These are phyloP conservation scores for Agonopterix subpropinquella DNA, from an alignment of 2,888 invertebrate genomes.

Conservation along the genomic window DNA sequence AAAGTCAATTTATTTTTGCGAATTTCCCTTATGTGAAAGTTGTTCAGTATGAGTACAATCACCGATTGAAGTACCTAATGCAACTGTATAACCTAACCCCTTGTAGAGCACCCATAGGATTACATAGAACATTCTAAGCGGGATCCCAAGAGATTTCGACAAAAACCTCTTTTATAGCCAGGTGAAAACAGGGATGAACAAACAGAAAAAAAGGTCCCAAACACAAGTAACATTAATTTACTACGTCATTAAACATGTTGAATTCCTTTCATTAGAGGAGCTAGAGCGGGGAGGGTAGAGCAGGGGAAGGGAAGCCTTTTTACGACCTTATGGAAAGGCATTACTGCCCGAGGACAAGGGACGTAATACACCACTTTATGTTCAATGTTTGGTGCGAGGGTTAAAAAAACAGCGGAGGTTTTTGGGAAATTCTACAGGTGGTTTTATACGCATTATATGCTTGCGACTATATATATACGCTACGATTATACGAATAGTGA, in stretches of 20 bases:
- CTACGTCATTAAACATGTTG: conserved; percentile 14
- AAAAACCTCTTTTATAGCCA: no score
- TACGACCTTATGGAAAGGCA: conserved; percentile 20
- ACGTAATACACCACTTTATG: conserved; percentile 20
- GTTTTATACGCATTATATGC: no score
- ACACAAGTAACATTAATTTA: conserved; percentile 13
- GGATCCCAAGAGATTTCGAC: no score
- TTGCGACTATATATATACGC: no score
- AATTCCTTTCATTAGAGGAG: conserved; percentile 21
- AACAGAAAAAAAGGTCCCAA: not conserved
- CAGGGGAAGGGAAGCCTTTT: conserved; percentile 22
- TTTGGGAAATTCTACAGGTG: not conserved
- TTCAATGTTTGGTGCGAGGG: conserved; percentile 3
- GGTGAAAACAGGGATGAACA: not conserved
- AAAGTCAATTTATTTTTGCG: no score
- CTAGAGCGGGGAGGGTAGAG: not conserved
- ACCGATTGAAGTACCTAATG: no score
- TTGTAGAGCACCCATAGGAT: no score
- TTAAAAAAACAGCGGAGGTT: not conserved
- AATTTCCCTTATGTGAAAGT: no score
- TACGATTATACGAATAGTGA: no score
- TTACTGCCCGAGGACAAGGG: conserved; percentile 11
- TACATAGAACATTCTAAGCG: no score
- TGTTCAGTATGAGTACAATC: no score
- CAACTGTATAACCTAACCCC: no score